Evolutionary conservation across 2,113 vertebrate species (phyloP).

Genomic region (Pao palembangensis): DNA sequence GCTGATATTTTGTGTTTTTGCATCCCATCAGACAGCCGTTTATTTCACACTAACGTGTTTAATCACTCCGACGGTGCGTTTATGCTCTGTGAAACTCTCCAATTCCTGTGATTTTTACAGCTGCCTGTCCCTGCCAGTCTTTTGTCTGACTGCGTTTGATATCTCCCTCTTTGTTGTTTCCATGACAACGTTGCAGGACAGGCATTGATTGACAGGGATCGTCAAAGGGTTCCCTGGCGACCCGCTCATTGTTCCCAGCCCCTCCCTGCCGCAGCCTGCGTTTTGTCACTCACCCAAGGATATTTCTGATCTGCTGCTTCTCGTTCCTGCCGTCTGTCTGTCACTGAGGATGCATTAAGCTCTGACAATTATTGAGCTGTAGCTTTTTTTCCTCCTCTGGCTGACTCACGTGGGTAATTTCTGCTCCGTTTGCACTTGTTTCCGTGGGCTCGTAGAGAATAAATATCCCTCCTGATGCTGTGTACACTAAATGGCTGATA

Average conservation of each 20-base stretch:
- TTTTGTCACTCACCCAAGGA: slow-evolving; percentile 73
- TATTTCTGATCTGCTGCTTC: slow-evolving; percentile 69
- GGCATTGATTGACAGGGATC: slow-evolving; percentile 75
- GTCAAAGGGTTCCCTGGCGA: slow-evolving; percentile 73
- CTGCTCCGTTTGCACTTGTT: slow-evolving; percentile 45
- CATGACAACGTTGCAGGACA: slow-evolving; percentile 75
- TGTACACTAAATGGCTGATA: slow-evolving; percentile 63
- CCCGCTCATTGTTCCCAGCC: slow-evolving; percentile 64
- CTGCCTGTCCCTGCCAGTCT: slow-evolving; percentile 68
- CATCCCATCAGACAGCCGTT: slow-evolving; percentile 41
- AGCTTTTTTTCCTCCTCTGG: slow-evolving; percentile 45
- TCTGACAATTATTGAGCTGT: slow-evolving; percentile 54
- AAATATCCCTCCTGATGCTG: slow-evolving; percentile 51
- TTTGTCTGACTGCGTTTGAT: slow-evolving; percentile 70
- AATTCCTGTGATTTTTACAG: slow-evolving; percentile 67
- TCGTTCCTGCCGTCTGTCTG: slow-evolving; percentile 48
- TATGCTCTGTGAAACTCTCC: slow-evolving; percentile 54
- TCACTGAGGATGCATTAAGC: slow-evolving; percentile 31
- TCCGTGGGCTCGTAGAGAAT: slow-evolving; percentile 35
- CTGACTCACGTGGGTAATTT: slow-evolving; percentile 64
- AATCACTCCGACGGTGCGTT: slow-evolving; percentile 42
- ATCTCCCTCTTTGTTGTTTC: slow-evolving; percentile 74
- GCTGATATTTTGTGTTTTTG: not conserved
- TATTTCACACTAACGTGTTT: slow-evolving; percentile 46
- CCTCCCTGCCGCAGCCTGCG: slow-evolving; percentile 68